Evolutionary conservation across 2,797 vertebrate species (phyloP).

Genomic region (Falco columbarius): DNA sequence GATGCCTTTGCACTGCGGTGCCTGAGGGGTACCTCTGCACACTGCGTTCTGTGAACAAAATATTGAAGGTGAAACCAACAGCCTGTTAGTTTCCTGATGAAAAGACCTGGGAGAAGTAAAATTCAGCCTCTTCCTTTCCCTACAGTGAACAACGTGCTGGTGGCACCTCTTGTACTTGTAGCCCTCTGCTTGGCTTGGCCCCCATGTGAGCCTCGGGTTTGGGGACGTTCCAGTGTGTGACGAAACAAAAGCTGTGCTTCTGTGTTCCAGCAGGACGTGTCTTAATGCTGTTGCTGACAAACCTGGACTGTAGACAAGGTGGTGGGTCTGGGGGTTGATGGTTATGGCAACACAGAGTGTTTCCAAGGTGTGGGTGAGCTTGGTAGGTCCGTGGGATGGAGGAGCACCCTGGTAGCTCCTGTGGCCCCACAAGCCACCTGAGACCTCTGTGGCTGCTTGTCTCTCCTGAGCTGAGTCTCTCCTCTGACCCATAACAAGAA

Average conservation of each 20-base stretch:
- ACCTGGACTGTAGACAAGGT: background rate
- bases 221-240: background rate
- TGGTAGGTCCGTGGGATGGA: background rate
- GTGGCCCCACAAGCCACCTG: fast-evolving
- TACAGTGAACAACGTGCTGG: fast-evolving
- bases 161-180: fast-evolving
- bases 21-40: background rate
- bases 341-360: fast-evolving
- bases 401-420: background rate
- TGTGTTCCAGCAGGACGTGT: fast-evolving
- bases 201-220: fast-evolving
- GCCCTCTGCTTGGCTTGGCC: background rate
- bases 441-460: background rate
- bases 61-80: background rate
- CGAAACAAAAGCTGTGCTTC: background rate
- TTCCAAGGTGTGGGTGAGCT: background rate
- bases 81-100: background rate
- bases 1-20: background rate
- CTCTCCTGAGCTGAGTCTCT: background rate
- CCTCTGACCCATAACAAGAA: background rate
- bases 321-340: fast-evolving
- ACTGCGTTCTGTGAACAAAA: background rate
- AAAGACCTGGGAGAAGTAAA: background rate
- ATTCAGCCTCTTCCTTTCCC: background rate
- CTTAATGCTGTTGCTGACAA: fast-evolving